Percentiles rank a stretch among this genome's conserved stretches.
phyloP scores from a whole-genome alignment of 2,113 vertebrate species.

The Andinoacara biseriatus region DNA sequence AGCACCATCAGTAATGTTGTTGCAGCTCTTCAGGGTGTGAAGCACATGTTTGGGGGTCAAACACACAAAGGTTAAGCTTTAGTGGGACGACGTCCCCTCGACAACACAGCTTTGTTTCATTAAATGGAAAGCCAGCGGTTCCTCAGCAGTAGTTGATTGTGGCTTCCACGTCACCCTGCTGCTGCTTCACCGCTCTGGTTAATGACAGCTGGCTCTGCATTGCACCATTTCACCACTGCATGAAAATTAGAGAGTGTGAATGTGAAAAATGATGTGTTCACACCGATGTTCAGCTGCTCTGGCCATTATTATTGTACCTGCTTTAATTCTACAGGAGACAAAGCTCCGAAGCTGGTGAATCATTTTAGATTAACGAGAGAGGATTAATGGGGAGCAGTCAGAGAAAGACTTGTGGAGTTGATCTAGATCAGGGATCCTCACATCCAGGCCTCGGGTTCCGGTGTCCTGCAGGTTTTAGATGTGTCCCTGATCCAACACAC shows the following conservation, averaged over 20 bases:
- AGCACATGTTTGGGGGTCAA: background rate
- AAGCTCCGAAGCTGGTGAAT: background rate
- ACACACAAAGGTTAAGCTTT: background rate
- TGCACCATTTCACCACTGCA: background rate
- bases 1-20: background rate
- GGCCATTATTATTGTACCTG: background rate
- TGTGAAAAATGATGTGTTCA: background rate
- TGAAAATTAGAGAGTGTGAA: background rate
- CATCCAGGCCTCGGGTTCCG: too few relatives aligned
- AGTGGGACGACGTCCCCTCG: background rate
- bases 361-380: too few relatives aligned
- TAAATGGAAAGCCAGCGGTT: background rate
- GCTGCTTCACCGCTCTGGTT: background rate
- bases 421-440: background rate
- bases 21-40: too few relatives aligned
- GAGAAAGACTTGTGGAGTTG: background rate
- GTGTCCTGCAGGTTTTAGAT: too few relatives aligned
- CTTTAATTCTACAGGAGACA: background rate
- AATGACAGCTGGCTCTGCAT: background rate
- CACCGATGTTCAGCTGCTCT: background rate
- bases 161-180: background rate
- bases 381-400: background rate
- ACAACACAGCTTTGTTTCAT: background rate
- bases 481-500: too few relatives aligned
- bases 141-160: background rate